These are phyloP conservation scores for Habropoda laboriosa DNA, from an alignment of 1,140 invertebrate genomes.

Conservation along the genomic window DNA sequence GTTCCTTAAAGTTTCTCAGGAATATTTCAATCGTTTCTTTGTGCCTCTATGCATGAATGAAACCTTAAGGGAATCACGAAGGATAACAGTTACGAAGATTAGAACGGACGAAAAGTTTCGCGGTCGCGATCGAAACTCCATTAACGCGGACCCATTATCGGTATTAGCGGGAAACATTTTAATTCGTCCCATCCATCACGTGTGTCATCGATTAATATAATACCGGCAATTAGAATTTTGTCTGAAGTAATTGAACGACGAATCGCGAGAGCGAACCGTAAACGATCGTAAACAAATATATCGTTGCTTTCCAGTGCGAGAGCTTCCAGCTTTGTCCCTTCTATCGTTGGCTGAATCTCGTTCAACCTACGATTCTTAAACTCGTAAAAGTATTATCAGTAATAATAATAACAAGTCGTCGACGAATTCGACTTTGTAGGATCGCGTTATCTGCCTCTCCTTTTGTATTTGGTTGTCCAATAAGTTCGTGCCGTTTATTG, in stretches of 20 bases:
- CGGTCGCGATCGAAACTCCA: not conserved
- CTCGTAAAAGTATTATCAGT: not conserved
- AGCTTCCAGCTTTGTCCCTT: not conserved
- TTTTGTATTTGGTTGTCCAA: too few relatives aligned
- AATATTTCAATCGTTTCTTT: not conserved
- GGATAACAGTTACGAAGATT: too few relatives aligned
- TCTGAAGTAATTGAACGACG: not conserved
- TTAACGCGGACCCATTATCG: slow-evolving; percentile 23
- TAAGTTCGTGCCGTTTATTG: too few relatives aligned
- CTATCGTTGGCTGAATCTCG: not conserved
- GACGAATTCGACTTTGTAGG: not conserved
- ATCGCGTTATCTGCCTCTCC: not conserved
- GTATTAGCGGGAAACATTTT: slow-evolving; percentile 1
- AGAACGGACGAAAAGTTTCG: too few relatives aligned
- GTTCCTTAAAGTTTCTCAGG: not conserved
- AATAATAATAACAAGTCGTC: not conserved
- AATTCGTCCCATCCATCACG: slow-evolving; percentile 20
- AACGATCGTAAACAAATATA: not conserved
- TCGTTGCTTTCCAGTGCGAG: not conserved
- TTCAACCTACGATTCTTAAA: not conserved
- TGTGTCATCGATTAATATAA: slow-evolving; percentile 6
- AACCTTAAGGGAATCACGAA: not conserved
- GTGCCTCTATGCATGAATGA: not conserved
- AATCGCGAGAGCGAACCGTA: not conserved
- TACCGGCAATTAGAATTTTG: not conserved